A percentile compares a stretch with the other conserved stretches of the same genome.
phyloP scores from a whole-genome alignment of 2,797 vertebrate genomes.

The Hemibagrus guttatus region DNA sequence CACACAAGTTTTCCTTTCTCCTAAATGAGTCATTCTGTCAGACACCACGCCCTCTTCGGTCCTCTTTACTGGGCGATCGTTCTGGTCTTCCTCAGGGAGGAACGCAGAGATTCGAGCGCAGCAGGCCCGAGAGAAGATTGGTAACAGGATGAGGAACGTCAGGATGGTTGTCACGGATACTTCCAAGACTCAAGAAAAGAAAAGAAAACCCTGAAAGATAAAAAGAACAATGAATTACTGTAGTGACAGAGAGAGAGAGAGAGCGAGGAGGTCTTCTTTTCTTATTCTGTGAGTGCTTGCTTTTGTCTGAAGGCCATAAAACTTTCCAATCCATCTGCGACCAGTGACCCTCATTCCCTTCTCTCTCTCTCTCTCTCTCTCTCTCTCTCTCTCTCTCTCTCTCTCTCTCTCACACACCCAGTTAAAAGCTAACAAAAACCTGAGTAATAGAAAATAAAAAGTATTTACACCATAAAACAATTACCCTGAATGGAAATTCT shows the following conservation, averaged over 20 bases:
- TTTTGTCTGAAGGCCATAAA: constrained; percentile 48
- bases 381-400: background rate
- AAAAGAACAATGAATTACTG: constrained; percentile 16
- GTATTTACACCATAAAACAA: constrained; percentile 5
- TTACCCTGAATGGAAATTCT: background rate
- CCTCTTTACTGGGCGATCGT: background rate
- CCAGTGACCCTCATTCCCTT: background rate
- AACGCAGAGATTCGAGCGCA: background rate
- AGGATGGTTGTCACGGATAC: constrained; percentile 62
- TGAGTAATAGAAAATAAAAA: background rate
- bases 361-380: background rate
- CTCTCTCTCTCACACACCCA: background rate
- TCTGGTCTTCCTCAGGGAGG: background rate
- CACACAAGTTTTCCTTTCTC: constrained; percentile 18
- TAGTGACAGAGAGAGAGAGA: background rate
- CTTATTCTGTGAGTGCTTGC: constrained; percentile 20
- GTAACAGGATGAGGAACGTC: background rate
- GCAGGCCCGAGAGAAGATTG: background rate
- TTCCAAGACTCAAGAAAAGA: constrained; percentile 49
- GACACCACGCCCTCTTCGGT: background rate
- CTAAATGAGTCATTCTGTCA: constrained; percentile 35
- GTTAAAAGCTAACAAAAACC: background rate
- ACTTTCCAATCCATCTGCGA: constrained; percentile 27
- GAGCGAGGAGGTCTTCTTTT: constrained; percentile 4
- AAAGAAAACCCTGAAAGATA: constrained; percentile 53